These are phyloP conservation scores for Sprattus sprattus DNA, from an alignment of 2,113 vertebrate species.

Conservation along the genomic window DNA sequence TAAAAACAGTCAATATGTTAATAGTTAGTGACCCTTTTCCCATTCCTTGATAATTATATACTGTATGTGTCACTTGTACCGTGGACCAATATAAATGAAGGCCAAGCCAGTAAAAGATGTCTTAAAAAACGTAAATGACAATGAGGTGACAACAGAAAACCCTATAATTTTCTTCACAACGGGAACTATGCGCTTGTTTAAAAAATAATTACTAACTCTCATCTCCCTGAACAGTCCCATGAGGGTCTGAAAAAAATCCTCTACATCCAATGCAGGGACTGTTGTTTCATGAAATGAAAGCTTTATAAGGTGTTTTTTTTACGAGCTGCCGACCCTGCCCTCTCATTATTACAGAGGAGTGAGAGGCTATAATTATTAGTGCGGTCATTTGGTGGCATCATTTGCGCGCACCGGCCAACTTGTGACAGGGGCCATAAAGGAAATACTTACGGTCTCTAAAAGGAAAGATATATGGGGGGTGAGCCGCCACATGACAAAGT, in stretches of 20 bases:
- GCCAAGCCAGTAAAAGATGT: background rate
- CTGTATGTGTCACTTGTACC: background rate
- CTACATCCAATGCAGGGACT: background rate
- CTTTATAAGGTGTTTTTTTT: constrained; percentile 46
- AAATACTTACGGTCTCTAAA: constrained; percentile 61
- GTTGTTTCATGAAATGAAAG: background rate
- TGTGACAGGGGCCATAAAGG: constrained; percentile 63
- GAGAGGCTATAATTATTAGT: constrained; percentile 55
- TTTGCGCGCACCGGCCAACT: constrained; percentile 57
- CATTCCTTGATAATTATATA: background rate
- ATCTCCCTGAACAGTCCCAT: background rate
- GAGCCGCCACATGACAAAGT: constrained; percentile 61
- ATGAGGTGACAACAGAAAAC: background rate
- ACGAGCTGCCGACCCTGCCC: constrained; percentile 31
- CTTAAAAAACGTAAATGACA: background rate
- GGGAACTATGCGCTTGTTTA: background rate
- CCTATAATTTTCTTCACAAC: background rate
- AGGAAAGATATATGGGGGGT: constrained; percentile 59
- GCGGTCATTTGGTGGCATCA: constrained; percentile 63
- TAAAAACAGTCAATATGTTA: background rate
- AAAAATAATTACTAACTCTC: constrained; percentile 1
- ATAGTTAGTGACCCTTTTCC: background rate
- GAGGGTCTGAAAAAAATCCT: background rate
- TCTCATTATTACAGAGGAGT: constrained; percentile 54
- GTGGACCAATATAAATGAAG: background rate